Evolutionary conservation across 2,113 vertebrate species (phyloP), one percentile per base, ranked within the genome.

Genomic region (Sterrhoptilus dennistouni): DNA sequence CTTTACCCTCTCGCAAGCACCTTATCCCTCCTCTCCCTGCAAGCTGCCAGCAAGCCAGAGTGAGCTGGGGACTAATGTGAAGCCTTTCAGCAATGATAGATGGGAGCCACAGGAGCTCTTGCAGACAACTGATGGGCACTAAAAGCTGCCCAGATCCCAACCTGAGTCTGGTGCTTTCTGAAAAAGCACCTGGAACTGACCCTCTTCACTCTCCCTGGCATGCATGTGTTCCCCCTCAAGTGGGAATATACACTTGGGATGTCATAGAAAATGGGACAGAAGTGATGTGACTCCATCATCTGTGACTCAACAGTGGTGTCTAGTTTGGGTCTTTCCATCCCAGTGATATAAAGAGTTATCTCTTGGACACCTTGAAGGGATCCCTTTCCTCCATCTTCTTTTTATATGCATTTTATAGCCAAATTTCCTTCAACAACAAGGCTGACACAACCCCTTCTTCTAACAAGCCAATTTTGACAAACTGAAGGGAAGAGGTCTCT

Each of bases 391-490:
- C 24, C 14, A 74, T 18, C 7, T 49, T 74, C 68, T n/a, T 10
- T 59, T 59, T 59, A 35, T 35, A 27, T 38, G 33, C 42, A 81
- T 91, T 91, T 71, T 64, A 68, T 31, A 84, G 33, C 38, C 35
- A 33, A 4, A 82, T 78, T 82, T 93, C 77, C 65, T 87, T 52
- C 64, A 89, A 64, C 42, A 72, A 44, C 53, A 66, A 65, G 42
- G 69, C 36, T 79, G 66, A 87, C 2, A 3, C 57, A 64, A 56
- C 8, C 52, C 11, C 35, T 64, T 79, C 61, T 83, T 86, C 44
- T 64, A 82, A 85, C 38, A 56, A 87, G 60, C 25, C 24, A 36
- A 19, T 89, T 95, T 76, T 89, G 78, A 71, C 81, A 84, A 84
- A 78, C 11, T 66, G 68, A 80, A 83, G 59, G 72, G 60, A 53